Base-by-base conservation (phyloP, 1,140 invertebrate species). In the Berghia stephanieae region DNA sequence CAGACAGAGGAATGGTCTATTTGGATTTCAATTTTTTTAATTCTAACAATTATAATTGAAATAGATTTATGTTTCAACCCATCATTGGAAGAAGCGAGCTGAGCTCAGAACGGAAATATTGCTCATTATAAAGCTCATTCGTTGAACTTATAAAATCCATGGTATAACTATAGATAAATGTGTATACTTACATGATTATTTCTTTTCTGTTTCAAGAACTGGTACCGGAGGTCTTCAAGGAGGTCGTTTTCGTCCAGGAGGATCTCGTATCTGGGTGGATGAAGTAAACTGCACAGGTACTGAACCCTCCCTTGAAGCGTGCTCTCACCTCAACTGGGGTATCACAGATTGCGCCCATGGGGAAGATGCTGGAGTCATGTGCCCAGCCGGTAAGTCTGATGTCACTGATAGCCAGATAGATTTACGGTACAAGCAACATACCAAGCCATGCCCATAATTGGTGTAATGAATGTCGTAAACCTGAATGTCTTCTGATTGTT, bases 311-410 rank as follows among this genome's bases (percentile, higher is more conserved):
- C 79, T 95, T 0, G 89, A 91, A 38, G 91, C 94, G 75, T 95
- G 94, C 84, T 88, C 92, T 67, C 94, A 94, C 82, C 91, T 91
- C 44, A 93, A 93, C 4, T 95, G 94, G 94, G 93, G 93, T 63
- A 90, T 93, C 0, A 92, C 93, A 82, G 92, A 94, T 82, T 95
- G 94, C 81, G 88, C 88, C 31, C 90, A 92, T 10, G 90, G 92
- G 80, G 93, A 95, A 88, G 94, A 92, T 66, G 84, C 83, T 34
- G 82, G 77, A 1, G 83, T 87, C 8, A 18, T 78, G 27, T 81
- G 80, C 60, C 34, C 68, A 24, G 60, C 79, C n/a, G 79, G 78
- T 79, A 21, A 70, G 36, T 52, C 27, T 38, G 1, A 24, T 24
- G 27, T 24, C 10, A 24, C 8, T 24, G n/a, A 31, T 21, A 27